Conservation (phyloP, 2,113 vertebrate genomes). For the Odocoileus hemionus region DNA sequence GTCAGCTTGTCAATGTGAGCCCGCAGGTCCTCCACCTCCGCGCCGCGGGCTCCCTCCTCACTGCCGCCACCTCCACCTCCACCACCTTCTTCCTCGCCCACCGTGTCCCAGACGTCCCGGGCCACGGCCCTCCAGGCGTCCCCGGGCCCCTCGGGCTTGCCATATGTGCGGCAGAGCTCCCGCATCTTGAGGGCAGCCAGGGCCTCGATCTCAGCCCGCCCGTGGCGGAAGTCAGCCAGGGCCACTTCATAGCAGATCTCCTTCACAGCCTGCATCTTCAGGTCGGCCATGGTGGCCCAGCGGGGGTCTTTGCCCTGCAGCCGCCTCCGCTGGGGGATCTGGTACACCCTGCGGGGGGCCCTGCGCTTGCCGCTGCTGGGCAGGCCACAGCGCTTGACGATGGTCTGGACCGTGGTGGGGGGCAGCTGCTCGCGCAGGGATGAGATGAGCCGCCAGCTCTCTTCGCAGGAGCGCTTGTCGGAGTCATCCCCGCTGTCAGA, state of each 20-base stretch:
- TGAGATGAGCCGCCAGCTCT: constrained; percentile 92
- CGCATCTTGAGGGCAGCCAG: constrained; percentile 91
- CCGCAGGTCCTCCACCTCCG: constrained; percentile 84
- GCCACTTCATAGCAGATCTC: constrained; percentile 94
- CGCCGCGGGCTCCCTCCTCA: constrained; percentile 72
- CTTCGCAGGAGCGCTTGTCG: constrained; percentile 91
- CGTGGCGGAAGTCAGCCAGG: constrained; percentile 89
- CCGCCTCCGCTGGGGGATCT: constrained; percentile 88
- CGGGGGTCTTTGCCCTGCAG: constrained; percentile 87
- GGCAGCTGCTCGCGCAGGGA: constrained; percentile 89
- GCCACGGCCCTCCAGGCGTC: constrained; percentile 88
- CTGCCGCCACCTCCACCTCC: neutral
- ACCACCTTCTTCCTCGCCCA: constrained; percentile 80
- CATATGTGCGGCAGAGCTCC: constrained; percentile 88
- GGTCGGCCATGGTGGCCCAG: constrained; percentile 84
- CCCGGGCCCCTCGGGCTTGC: constrained; percentile 84
- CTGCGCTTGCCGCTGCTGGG: constrained; percentile 90
- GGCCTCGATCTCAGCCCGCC: constrained; percentile 89
- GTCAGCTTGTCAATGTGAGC: constrained; percentile 92
- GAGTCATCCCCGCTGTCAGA: constrained; percentile 92
- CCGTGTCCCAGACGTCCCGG: constrained; percentile 90
- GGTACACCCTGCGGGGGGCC: constrained; percentile 88
- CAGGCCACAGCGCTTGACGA: constrained; percentile 89
- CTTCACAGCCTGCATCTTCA: constrained; percentile 91
- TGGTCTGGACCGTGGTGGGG: constrained; percentile 88